A percentile compares a stretch with the other conserved stretches of the same genome.
Conservation (phyloP, 2,797 vertebrate species). For the Rhyacichthys aspro region DNA sequence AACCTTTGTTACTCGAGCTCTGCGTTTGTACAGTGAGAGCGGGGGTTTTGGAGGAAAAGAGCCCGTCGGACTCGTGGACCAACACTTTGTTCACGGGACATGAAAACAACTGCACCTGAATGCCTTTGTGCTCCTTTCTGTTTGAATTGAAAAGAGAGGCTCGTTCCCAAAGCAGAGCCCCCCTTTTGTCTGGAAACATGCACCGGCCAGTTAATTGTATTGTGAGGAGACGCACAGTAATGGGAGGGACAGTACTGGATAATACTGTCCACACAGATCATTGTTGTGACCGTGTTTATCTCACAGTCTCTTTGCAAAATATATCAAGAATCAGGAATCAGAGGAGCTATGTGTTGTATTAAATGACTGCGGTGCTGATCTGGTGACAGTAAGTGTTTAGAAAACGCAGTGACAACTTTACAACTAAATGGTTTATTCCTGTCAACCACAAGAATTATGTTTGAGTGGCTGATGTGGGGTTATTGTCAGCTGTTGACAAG, state of each 20-base stretch:
- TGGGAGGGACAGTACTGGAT: not conserved
- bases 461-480: no score
- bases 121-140: conserved; percentile 20
- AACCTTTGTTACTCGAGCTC: not conserved
- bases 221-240: not conserved
- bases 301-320: no score
- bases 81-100: conserved; percentile 10
- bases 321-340: no score
- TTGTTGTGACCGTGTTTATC: no score
- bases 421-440: not conserved
- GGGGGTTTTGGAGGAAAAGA: not conserved
- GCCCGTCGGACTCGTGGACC: not conserved
- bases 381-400: not conserved
- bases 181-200: conserved; percentile 20
- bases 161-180: conserved; percentile 10
- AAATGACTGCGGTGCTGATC: no score
- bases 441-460: no score
- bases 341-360: no score
- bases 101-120: conserved; percentile 31
- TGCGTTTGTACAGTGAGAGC: conserved; percentile 8
- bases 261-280: conserved; percentile 9
- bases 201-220: conserved; percentile 5
- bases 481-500: no score
- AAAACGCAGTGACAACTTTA: not conserved
- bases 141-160: conserved; percentile 27